phyloP scores from a whole-genome alignment of 2,797 vertebrate species.

The Acanthornis magna region DNA sequence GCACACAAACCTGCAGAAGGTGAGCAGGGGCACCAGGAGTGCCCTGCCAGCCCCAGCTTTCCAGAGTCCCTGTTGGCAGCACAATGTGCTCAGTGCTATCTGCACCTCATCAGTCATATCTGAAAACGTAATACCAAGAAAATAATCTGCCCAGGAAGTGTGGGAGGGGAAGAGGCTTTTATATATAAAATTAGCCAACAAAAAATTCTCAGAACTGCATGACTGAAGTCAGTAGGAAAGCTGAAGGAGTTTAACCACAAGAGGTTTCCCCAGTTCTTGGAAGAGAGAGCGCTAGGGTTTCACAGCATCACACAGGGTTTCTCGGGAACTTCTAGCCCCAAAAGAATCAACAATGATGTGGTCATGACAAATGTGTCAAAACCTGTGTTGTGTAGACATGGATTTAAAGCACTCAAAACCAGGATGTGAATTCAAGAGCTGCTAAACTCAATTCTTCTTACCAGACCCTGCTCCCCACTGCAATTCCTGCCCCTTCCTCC shows the following conservation, averaged over 20 bases:
- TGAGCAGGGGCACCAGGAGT: not conserved
- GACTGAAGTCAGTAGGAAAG: not conserved
- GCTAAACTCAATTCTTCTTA: not conserved
- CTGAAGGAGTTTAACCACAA: not conserved
- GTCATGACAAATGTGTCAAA: not conserved
- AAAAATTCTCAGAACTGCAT: not conserved
- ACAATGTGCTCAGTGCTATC: not conserved
- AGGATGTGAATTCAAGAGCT: not conserved
- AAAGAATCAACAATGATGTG: not conserved
- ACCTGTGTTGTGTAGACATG: not conserved
- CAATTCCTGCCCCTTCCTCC: not conserved
- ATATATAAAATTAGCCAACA: not conserved
- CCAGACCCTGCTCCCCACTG: not conserved
- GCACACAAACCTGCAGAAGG: not conserved
- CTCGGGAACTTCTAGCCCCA: not conserved
- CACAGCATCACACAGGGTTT: accelerated
- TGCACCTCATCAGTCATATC: not conserved
- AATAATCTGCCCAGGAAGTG: not conserved
- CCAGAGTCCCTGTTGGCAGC: not conserved
- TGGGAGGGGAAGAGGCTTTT: not conserved
- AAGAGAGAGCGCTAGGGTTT: not conserved
- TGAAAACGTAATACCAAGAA: not conserved
- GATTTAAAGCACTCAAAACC: not conserved
- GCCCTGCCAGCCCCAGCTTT: not conserved
- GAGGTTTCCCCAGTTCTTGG: not conserved